A percentile compares a stretch with the other conserved stretches of the same genome.
These are phyloP conservation scores for Corythoichthys intestinalis DNA, from an alignment of 2,113 vertebrate species.

Conservation along the genomic window DNA sequence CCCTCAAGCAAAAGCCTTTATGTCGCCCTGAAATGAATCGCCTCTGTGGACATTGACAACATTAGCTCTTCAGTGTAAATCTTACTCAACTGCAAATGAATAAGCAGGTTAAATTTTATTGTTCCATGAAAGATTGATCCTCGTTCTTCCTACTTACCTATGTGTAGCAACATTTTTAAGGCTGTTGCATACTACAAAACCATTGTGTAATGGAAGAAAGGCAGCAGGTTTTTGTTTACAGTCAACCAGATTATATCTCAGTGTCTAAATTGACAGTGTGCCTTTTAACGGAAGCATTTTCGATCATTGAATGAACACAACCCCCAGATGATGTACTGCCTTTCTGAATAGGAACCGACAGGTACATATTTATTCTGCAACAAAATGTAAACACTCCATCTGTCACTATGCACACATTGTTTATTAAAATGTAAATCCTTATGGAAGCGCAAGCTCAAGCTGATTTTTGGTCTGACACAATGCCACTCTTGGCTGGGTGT, in stretches of 20 bases:
- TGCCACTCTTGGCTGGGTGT: not conserved
- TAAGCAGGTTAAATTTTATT: conserved; percentile 55
- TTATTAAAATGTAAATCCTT: not conserved
- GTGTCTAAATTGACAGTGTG: not conserved
- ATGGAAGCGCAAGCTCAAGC: not conserved
- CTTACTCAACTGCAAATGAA: conserved; percentile 56
- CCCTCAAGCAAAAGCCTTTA: conserved; percentile 63
- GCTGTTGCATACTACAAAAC: not conserved
- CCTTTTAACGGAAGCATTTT: not conserved
- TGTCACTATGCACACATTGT: not conserved
- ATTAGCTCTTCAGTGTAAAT: conserved; percentile 52
- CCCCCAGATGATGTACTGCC: not conserved
- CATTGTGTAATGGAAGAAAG: not conserved
- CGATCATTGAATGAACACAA: not conserved
- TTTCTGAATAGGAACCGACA: not conserved
- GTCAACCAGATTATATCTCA: not conserved
- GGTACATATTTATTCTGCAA: not conserved
- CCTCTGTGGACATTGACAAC: conserved; percentile 64
- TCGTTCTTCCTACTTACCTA: not conserved
- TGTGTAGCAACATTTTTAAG: not conserved
- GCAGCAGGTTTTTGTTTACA: not conserved
- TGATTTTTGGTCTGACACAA: not conserved
- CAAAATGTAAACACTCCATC: not conserved
- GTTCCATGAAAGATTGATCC: conserved; percentile 26
- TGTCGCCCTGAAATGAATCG: conserved; percentile 69